Base-by-base conservation (phyloP, 2,113 vertebrate species). In the Gobius niger region DNA sequence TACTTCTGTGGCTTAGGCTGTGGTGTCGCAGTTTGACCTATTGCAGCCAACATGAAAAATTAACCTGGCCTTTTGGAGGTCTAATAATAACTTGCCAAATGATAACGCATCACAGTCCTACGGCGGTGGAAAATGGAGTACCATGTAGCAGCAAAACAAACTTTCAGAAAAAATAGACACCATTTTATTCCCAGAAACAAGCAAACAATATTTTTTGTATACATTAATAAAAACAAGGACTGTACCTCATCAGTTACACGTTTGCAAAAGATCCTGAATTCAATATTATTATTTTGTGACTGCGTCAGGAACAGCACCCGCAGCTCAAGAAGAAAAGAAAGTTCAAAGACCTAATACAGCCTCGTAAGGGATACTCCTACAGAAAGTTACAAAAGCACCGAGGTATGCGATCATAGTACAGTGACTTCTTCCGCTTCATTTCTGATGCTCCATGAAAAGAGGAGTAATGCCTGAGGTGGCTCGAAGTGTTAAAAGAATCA, bases 121-220 rank as follows among this genome's bases (percentile, higher is more conserved):
- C 34, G 9, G 9, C 19, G 41, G 8, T 7, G 41, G 15, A 44
- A 14, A 61, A 5, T 61, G 19, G 46, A 49, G n/a, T 10, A 47
- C 46, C 13, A 47, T 51, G 50, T 57, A 6, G 46, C 8, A 49
- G 16, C 44, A 51, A 75, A 82, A 82, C 14, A 54, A 14, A 15
- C 44, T 44, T 68, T 71, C 72, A 78, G 71, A 85, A 82, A 88
- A 87, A 87, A 85, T 75, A 57, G 75, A 83, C 59, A 67, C 44
- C 63, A 61, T 66, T 91, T 84, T 87, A 80, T 78, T 83, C 56
- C 40, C 75, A 79, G 63, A 82, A 79, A 85, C 73, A 80, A 40
- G 9, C 63, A 63, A 47, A 78, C 65, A 86, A 47, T 44, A 67
- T 41, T 52, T 67, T 73, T 85, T 24, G n/a, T 46, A 70, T 75